Conservation (phyloP, 2,888 invertebrate species). For the Macroteleia sp. region DNA sequence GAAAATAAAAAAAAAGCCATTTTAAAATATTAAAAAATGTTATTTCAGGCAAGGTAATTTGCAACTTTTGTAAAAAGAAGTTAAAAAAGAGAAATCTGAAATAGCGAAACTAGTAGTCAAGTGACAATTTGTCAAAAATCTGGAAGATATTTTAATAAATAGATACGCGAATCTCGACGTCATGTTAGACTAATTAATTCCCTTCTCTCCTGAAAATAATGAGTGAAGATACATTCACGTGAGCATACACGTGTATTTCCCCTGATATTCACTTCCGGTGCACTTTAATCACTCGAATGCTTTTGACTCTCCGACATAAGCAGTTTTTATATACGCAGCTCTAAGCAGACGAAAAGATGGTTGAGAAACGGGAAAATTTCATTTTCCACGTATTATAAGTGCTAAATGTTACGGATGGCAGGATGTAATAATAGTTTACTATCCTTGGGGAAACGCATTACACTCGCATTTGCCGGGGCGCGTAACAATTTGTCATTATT, state of each 20-base stretch:
- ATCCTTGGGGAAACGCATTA: constrained; percentile 45
- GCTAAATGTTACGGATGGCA: constrained; percentile 48
- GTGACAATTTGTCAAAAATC: constrained; percentile 20
- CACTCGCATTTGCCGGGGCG: constrained; percentile 14
- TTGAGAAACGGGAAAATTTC: constrained; percentile 49
- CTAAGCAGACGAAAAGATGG: constrained; percentile 58
- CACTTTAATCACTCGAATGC: constrained; percentile 64
- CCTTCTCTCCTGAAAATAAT: constrained; percentile 65
- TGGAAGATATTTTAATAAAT: constrained; percentile 9
- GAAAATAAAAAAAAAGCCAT: no score
- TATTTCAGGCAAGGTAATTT: no score
- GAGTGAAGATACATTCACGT: constrained; percentile 59
- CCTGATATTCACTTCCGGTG: constrained; percentile 65
- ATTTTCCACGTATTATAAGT: constrained; percentile 52
- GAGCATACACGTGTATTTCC: constrained; percentile 59
- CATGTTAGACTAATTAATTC: constrained; percentile 69
- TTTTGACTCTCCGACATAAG: constrained; percentile 61
- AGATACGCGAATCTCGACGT: constrained; percentile 37
- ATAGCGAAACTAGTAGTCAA: no score
- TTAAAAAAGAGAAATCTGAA: no score
- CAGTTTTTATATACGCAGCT: constrained; percentile 63
- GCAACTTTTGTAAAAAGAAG: no score
- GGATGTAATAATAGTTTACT: constrained; percentile 53
- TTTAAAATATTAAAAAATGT: no score
- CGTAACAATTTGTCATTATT: constrained; percentile 42